Percentiles rank a stretch among this genome's conserved stretches.
These are phyloP conservation scores for Heterochromis multidens DNA, from an alignment of 2,113 vertebrate species.

Conservation along the genomic window DNA sequence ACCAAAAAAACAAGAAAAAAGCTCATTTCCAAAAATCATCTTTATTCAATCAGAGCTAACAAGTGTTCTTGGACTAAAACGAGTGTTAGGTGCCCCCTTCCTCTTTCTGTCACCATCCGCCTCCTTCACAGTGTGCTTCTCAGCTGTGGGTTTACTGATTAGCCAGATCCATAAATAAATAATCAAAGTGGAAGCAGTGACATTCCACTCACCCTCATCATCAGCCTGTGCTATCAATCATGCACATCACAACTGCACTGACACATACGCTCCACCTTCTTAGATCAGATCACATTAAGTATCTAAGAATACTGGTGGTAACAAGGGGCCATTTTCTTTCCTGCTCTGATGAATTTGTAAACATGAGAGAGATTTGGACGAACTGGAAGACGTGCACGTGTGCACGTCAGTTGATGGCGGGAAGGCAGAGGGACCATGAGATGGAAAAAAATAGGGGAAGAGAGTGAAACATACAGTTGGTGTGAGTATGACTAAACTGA, in stretches of 20 bases:
- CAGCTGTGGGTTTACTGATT: constrained; percentile 66
- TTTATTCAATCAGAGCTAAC: constrained; percentile 23
- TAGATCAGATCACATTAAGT: neutral
- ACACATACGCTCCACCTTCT: neutral
- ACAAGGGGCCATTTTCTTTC: neutral
- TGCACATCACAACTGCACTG: neutral
- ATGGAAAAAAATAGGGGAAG: neutral
- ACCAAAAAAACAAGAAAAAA: neutral
- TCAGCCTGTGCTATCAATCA: neutral
- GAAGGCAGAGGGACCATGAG: neutral
- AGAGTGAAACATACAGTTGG: constrained; percentile 46
- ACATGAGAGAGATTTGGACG: neutral
- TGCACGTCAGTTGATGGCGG: neutral
- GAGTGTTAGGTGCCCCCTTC: constrained; percentile 5
- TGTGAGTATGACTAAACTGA: constrained; percentile 63
- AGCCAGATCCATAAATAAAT: constrained; percentile 68
- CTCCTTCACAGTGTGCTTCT: constrained; percentile 48
- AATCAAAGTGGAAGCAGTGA: constrained; percentile 56
- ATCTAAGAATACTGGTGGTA: neutral
- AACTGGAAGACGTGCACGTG: neutral
- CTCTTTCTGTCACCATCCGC: neutral
- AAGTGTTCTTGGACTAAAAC: constrained; percentile 18
- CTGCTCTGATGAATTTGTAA: neutral
- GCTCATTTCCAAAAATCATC: neutral
- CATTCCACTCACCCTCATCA: constrained; percentile 39